Evolutionary conservation across 2,113 vertebrate genomes (phyloP), one percentile per base, ranked within the genome.

Genomic region (Pogona vitticeps): DNA sequence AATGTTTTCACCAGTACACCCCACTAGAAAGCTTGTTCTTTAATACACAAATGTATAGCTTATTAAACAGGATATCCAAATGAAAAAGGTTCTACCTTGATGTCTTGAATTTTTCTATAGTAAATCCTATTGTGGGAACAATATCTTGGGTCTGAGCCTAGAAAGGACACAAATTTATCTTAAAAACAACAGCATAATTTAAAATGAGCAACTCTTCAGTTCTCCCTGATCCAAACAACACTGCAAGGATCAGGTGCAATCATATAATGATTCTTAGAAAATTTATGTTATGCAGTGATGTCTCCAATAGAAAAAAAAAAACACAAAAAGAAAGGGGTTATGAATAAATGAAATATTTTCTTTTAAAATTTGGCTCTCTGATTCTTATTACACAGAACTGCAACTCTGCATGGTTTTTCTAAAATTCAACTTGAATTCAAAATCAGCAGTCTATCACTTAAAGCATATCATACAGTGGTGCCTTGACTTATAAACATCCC

Each of bases 101-200:
- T 13, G 98, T 99, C 95, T 98, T 99, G 96, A 99, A 99, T 92
- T 99, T 99, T 93, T 99, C 98, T 96, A 99, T 98, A 95, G 96
- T 99, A 97, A 99, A 99, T 93, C 99, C 99, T 95, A 99, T 99
- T 31, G 99, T 99, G 89, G 99, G 99, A 92, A 99, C 98, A 13
- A 99, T 98, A 95, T 99, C 98, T 94, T 99, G 99, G 86, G 97
- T 95, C 94, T 99, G 98, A 93, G 98, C 98, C 99, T 99, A 93
- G 78, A 94, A 94, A 81, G 79, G 18, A 95, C 76, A 92, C 46
- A 94, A 84, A 83, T 0, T 52, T 0, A 83, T 82, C 81, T 92
- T 82, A 90, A 38, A 80, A 89, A 56, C 23, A 46, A 80, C 46
- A 6, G 46, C 46, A 31, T 68, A 68, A 65, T 31, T 68, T 12